Percentiles rank a stretch among this genome's conserved stretches.
phyloP scores from a whole-genome alignment of 1,140 invertebrate genomes.

The Trichonephila clavipes region DNA sequence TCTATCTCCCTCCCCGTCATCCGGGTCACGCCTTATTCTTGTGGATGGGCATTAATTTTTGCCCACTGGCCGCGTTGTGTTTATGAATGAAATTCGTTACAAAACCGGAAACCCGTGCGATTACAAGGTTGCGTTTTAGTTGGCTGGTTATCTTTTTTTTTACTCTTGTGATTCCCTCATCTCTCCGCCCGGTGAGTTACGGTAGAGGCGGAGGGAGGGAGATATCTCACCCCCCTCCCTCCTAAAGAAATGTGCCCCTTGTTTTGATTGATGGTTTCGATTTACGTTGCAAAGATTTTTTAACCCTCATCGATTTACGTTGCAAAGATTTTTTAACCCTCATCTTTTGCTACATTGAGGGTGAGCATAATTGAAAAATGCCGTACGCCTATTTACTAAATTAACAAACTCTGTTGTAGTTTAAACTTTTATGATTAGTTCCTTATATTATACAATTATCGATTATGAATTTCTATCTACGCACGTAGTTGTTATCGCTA shows the following conservation, averaged over 20 bases:
- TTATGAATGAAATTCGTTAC: background rate
- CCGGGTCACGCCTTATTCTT: slow-evolving; percentile 49
- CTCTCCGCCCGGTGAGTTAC: background rate
- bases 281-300: background rate
- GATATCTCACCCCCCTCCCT: background rate
- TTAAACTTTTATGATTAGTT: too few relatives aligned
- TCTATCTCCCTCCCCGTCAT: background rate
- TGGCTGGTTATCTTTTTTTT: background rate
- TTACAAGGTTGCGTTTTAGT: background rate
- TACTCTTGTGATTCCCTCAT: background rate
- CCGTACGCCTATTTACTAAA: too few relatives aligned
- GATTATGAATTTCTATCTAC: too few relatives aligned
- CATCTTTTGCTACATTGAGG: too few relatives aligned
- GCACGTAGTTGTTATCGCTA: too few relatives aligned
- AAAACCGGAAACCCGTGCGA: slow-evolving; percentile 38
- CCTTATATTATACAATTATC: too few relatives aligned
- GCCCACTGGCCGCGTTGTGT: too few relatives aligned
- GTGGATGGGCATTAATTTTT: slow-evolving; percentile 16
- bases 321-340: background rate
- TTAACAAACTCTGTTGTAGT: too few relatives aligned
- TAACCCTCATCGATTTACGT: background rate
- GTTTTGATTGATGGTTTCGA: background rate
- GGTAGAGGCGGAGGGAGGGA: background rate
- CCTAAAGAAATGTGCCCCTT: background rate
- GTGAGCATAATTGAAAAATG: too few relatives aligned